Conservation (phyloP, 2,113 vertebrate genomes). For the Festucalex cinctus region DNA sequence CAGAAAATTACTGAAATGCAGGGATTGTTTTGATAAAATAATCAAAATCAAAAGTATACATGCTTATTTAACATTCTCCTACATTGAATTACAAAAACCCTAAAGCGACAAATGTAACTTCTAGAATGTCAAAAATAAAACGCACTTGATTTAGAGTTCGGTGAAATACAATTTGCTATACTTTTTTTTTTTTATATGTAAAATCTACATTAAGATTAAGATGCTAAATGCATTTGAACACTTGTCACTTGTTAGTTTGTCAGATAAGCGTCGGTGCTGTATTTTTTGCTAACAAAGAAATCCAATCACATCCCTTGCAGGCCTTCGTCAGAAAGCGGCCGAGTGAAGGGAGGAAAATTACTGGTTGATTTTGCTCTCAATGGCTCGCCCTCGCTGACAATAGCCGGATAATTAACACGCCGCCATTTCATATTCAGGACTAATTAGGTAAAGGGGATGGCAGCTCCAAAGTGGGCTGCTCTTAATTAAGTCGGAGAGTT, state of each 20-base stretch:
- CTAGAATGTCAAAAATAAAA: no score
- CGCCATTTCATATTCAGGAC: constrained; percentile 64
- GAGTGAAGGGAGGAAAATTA: constrained; percentile 30
- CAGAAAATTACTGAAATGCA: background rate
- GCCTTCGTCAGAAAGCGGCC: background rate
- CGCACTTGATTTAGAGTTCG: no score
- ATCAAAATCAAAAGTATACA: no score
- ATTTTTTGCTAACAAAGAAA: constrained; percentile 13
- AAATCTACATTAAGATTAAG: background rate
- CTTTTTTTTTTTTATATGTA: background rate
- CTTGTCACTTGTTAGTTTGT: background rate
- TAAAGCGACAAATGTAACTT: no score
- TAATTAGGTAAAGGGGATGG: constrained; percentile 65
- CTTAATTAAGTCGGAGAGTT: constrained; percentile 60
- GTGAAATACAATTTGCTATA: no score
- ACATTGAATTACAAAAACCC: no score
- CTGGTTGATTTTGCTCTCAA: constrained; percentile 25
- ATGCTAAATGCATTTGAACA: background rate
- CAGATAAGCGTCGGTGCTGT: background rate
- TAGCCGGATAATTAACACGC: constrained; percentile 61
- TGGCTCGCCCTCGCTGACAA: constrained; percentile 33
- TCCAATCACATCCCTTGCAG: constrained; percentile 23
- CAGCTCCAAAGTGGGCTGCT: constrained; percentile 52
- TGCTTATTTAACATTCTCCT: no score
- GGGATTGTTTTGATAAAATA: no score